Conservation (phyloP, 1,140 invertebrate genomes). For the Protaetia brevitarsis region DNA sequence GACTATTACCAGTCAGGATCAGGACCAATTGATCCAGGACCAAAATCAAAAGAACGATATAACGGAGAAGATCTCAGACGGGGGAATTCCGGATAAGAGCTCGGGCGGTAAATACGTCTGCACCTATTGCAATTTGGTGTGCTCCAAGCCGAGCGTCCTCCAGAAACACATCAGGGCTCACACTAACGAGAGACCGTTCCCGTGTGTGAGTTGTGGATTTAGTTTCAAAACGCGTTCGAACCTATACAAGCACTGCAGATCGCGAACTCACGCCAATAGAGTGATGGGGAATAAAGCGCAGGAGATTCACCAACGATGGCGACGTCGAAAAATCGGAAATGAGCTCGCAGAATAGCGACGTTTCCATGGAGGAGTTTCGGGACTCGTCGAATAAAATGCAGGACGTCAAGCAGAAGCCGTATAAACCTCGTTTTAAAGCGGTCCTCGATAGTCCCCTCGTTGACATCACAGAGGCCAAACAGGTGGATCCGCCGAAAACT, state of each 20-base stretch:
- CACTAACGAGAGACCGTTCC: slow-evolving; percentile 90
- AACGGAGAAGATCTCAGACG: not conserved
- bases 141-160: slow-evolving; percentile 90
- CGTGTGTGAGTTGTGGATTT: slow-evolving; percentile 83
- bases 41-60: not conserved
- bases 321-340: slow-evolving; percentile 54
- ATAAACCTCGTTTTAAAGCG: slow-evolving; percentile 45
- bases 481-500: slow-evolving; percentile 21
- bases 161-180: slow-evolving; percentile 91
- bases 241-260: slow-evolving; percentile 83
- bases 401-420: slow-evolving; percentile 42
- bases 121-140: slow-evolving; percentile 81
- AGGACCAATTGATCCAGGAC: not conserved
- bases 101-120: slow-evolving; percentile 68
- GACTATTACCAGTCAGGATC: not conserved
- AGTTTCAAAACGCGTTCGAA: slow-evolving; percentile 94
- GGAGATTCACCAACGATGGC: slow-evolving; percentile 26
- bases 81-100: not conserved
- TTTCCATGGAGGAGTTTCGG: slow-evolving; percentile 23
- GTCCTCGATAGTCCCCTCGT: slow-evolving; percentile 32
- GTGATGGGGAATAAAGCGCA: slow-evolving; percentile 45
- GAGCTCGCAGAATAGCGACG: not conserved
- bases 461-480: slow-evolving; percentile 27
- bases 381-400: not conserved
- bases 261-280: slow-evolving; percentile 71